Evolutionary conservation across 1,140 invertebrate species (phyloP), one percentile per base, ranked within the genome.

Genomic region (Drosophila rufa): DNA sequence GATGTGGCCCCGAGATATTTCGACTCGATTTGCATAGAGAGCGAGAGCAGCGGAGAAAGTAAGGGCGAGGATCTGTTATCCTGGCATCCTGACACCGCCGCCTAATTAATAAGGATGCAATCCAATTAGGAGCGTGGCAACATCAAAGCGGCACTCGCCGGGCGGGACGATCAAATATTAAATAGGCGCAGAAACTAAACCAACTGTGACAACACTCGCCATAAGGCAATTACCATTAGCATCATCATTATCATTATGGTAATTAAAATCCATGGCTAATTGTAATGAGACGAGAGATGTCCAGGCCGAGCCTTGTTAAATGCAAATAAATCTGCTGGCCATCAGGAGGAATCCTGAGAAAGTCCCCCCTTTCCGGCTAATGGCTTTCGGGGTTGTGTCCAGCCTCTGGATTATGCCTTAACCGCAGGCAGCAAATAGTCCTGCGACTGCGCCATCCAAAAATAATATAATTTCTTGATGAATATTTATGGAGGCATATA

Each of bases 71-170:
- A 45, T 42, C 45, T 56, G 17, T 64, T 6, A 30, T 65, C 60
- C 45, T 70, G 79, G 46, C 51, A 60, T 50, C 71, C 45, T 17
- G 19, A 69, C 82, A 59, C 69, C 46, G 74, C 65, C 67, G 74
- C 68, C 78, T 90, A 89, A 89, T 89, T 89, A 89, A 89, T 90
- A 80, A 79, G 66, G 73, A 75, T 87, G 80, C 84, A 89, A 89
- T 90, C 85, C 74, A 89, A 89, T 89, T 87, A 84, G 73, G 27
- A 25, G 22, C n/a, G 45, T 11, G 53, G 57, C 50, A 62, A 90
- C 80, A 84, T 89, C 84, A 89, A 89, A 89, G 84, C 47, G 33
- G 5, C 17, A 12, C 14, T 25, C n/a, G 36, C 22, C 22, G 5
- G 17, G 15, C 51, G 46, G 17, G 47, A 40, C 40, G 55, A 61